Evolutionary conservation across 2,888 invertebrate genomes (phyloP).

Genomic region (Harpalus rubripes): DNA sequence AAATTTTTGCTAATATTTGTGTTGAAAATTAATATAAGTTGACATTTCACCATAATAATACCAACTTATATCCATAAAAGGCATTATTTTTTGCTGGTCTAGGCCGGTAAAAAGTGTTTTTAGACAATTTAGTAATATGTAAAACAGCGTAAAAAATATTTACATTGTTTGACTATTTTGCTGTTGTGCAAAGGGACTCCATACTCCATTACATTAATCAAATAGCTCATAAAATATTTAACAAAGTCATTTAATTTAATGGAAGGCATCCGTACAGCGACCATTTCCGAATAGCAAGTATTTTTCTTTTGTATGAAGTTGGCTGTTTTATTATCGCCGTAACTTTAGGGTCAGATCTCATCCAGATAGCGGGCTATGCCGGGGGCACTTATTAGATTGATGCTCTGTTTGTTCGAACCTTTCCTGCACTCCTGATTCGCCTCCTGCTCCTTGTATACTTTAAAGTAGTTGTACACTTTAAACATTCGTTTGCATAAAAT

Average conservation of each 20-base stretch:
- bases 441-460: background rate
- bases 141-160: no score
- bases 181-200: background rate
- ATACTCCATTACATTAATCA: conserved; percentile 17
- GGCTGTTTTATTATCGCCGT: conserved; percentile 60
- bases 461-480: conserved; percentile 47
- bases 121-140: no score
- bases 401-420: conserved; percentile 50
- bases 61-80: no score
- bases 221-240: conserved; percentile 34
- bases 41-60: no score
- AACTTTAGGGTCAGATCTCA: conserved; percentile 66
- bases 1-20: no score
- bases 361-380: conserved; percentile 25
- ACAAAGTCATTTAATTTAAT: conserved; percentile 47
- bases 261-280: conserved; percentile 32
- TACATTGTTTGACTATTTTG: background rate
- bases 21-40: no score
- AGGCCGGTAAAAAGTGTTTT: no score
- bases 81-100: no score
- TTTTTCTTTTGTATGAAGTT: conserved; percentile 65
- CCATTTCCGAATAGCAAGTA: conserved; percentile 33
- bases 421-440: background rate
- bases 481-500: conserved; percentile 27
- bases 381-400: conserved; percentile 59